Evolutionary conservation across 2,797 vertebrate genomes (phyloP).

Genomic region (Xiphorhynchus erythropygius): DNA sequence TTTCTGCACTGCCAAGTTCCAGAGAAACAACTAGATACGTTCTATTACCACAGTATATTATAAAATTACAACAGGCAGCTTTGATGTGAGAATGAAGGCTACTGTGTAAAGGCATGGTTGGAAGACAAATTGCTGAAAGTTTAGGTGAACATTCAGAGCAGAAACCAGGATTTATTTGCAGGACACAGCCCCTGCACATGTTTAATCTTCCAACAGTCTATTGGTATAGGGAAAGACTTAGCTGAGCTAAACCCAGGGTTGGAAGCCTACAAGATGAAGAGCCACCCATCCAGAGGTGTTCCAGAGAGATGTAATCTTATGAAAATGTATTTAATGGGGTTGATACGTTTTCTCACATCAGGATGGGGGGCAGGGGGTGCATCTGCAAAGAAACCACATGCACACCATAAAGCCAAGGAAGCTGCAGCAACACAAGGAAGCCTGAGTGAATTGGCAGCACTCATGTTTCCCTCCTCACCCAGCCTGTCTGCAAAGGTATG

Average conservation of each 20-base stretch:
- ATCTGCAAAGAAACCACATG: neutral
- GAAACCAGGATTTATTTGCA: neutral
- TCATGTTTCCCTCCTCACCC: fast-evolving
- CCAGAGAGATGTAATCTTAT: neutral
- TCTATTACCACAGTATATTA: neutral
- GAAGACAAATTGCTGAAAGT: neutral
- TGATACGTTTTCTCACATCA: fast-evolving
- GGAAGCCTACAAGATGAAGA: neutral
- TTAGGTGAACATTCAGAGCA: neutral
- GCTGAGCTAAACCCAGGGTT: neutral
- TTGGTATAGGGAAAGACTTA: neutral
- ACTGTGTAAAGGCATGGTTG: neutral
- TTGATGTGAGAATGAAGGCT: neutral
- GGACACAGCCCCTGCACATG: neutral
- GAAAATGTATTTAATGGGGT: neutral
- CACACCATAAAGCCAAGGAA: neutral
- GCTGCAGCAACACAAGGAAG: fast-evolving
- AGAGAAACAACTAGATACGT: neutral
- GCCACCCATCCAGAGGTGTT: neutral
- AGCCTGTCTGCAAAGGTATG: fast-evolving
- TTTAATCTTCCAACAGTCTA: neutral
- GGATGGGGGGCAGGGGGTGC: fast-evolving
- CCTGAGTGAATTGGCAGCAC: neutral
- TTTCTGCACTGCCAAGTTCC: neutral
- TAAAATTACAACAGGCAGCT: neutral